phyloP scores from a whole-genome alignment of 2,113 vertebrate species.

The Pelvicachromis taeniatus region DNA sequence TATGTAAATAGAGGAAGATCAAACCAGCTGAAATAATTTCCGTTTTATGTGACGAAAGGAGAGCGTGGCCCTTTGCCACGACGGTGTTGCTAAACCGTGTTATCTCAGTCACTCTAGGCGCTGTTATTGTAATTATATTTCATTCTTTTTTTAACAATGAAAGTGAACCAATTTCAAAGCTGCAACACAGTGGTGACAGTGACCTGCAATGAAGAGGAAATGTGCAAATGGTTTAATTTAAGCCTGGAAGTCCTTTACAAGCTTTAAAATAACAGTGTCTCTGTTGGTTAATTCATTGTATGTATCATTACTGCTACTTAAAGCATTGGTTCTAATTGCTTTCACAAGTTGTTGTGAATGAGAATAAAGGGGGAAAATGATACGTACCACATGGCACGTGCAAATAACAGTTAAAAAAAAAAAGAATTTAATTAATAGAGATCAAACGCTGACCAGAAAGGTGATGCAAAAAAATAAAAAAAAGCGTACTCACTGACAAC shows the following conservation, averaged over 20 bases:
- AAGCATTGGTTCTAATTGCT: not conserved
- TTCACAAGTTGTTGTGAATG: not conserved
- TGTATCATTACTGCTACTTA: not conserved
- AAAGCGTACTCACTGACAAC: not conserved
- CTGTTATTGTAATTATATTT: conserved; percentile 30
- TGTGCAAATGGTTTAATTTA: not conserved
- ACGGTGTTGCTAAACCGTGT: conserved; percentile 23
- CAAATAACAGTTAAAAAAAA: not conserved
- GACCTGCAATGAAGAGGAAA: conserved; percentile 11
- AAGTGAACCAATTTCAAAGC: conserved; percentile 32
- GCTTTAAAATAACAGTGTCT: not conserved
- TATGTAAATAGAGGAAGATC: conserved; percentile 43
- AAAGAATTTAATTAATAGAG: not conserved
- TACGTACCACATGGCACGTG: not conserved
- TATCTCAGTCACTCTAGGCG: conserved; percentile 48
- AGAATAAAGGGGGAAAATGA: not conserved
- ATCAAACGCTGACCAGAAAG: not conserved
- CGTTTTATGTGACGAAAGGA: conserved; percentile 46
- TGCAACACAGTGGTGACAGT: not conserved
- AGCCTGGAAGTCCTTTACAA: not conserved
- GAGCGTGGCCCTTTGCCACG: conserved; percentile 29
- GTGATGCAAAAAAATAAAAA: not conserved
- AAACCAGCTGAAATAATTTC: conserved; percentile 54
- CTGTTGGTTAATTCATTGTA: not conserved
- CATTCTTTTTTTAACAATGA: conserved; percentile 7